Base-by-base conservation (phyloP, 2,888 invertebrate species). In the Incurvaria masculella region DNA sequence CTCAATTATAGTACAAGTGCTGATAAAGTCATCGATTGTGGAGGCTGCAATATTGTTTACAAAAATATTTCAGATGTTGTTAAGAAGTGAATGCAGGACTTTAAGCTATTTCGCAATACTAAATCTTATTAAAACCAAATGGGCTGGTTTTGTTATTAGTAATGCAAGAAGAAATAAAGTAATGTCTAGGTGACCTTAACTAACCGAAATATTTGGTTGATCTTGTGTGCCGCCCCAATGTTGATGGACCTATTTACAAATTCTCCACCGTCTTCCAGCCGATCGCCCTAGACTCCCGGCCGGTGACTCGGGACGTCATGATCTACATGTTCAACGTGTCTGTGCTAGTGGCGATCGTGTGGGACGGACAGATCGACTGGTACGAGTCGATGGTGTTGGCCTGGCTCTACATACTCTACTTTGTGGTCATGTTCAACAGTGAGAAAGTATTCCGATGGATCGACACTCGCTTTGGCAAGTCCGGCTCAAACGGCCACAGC, bases 341-440 rank as follows among this genome's bases (percentile, higher is more conserved):
- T 8, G 75, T 86, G 2, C 67, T 95, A 21, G 83, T 92, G 0
- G 58, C 74, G 1, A 81, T 94, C 44, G 86, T 93, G 21, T 88
- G 88, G 84, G 94, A 94, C 57, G 87, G 87, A 2, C 68, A 72
- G 48, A 83, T 96, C 21, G 84, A 82, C 51, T 94, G 93, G 88
- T 87, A 83, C 59, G 95, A 94, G 65, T 87, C 91, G 0, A 58
- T 86, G 42, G 67, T 86, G 0, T 82, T 95, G 52, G 82, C 89
- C 54, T 63, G 85, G 1, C 71, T 91, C n/a, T 90, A 94, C 59
- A 64, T 88, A 40, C 56, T 83, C 3, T 95, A 94, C 68, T 88
- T 90, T 65, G 55, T 83, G 8, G 57, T 90, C 1, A 85, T 91
- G 74, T 89, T 91, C 62, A 84, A 85, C 59, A 87, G 86, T 57